Evolutionary conservation across 1,140 invertebrate genomes (phyloP).

Genomic region (Aphidius ervi): DNA sequence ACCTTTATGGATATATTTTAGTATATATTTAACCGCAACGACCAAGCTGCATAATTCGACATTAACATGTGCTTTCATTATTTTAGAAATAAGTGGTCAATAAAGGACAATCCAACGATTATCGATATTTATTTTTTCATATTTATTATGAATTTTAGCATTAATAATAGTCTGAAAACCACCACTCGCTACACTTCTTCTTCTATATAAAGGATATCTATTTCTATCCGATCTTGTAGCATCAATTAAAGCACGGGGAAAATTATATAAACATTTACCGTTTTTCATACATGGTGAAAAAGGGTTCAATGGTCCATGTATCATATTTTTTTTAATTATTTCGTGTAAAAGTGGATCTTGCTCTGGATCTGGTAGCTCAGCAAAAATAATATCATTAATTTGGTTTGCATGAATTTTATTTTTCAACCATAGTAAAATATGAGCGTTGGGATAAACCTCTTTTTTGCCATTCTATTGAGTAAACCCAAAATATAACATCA

Average conservation of each 20-base stretch:
- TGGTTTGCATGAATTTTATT: constrained; percentile 38
- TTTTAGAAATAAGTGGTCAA: constrained; percentile 33
- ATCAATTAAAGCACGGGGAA: constrained; percentile 31
- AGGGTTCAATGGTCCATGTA: constrained; percentile 39
- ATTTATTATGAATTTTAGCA: constrained; percentile 1
- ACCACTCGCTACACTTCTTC: constrained; percentile 16
- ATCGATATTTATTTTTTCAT: constrained; percentile 28
- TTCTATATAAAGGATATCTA: constrained; percentile 23
- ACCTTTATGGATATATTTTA: constrained; percentile 49
- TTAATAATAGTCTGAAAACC: neutral
- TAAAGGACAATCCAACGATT: constrained; percentile 48
- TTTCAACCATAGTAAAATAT: constrained; percentile 36
- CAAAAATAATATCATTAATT: constrained; percentile 49
- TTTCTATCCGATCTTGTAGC: constrained; percentile 39
- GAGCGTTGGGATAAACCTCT: constrained; percentile 45
- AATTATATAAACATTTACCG: constrained; percentile 43
- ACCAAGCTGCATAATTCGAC: constrained; percentile 44
- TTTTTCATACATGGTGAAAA: constrained; percentile 46
- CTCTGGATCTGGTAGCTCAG: constrained; percentile 54
- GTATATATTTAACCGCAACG: constrained; percentile 45
- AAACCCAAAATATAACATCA: constrained; percentile 41
- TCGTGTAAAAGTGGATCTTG: constrained; percentile 45
- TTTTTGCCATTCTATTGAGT: constrained; percentile 53
- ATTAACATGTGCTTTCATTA: constrained; percentile 41
- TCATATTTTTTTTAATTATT: constrained; percentile 39